These are phyloP conservation scores for Drosophila monieri DNA, from an alignment of 2,888 invertebrate genomes.

Conservation along the genomic window DNA sequence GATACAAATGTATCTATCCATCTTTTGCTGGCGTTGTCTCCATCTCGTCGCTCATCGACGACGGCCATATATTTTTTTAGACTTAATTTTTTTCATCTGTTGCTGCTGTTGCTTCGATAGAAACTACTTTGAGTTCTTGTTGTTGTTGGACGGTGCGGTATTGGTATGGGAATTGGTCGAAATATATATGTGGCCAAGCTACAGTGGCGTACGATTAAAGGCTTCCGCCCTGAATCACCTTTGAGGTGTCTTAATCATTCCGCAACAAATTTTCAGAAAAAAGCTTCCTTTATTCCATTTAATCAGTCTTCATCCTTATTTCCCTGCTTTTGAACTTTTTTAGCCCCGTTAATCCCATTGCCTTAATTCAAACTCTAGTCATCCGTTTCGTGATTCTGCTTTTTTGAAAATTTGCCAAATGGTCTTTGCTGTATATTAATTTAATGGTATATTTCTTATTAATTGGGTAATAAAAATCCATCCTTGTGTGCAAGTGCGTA, in stretches of 20 bases:
- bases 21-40: conserved; percentile 48
- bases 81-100: conserved; percentile 30
- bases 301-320: conserved; percentile 1
- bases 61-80: conserved; percentile 59
- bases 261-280: background rate
- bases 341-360: conserved; percentile 12
- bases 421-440: conserved; percentile 23
- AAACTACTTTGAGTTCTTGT: conserved; percentile 45
- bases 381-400: conserved; percentile 4
- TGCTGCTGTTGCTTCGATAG: conserved; percentile 21
- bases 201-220: conserved; percentile 52
- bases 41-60: conserved; percentile 64
- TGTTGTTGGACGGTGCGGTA: conserved; percentile 37
- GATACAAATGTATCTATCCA: conserved; percentile 51
- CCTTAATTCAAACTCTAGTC: conserved; percentile 14
- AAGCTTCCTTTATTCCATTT: background rate
- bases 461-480: conserved; percentile 43
- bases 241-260: conserved; percentile 10
- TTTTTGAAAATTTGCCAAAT: conserved; percentile 41
- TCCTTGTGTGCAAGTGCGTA: conserved; percentile 29
- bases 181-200: conserved; percentile 53
- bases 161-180: conserved; percentile 62
- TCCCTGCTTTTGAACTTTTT: conserved; percentile 15
- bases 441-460: conserved; percentile 32
- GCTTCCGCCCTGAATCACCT: conserved; percentile 45